Evolutionary conservation across 2,888 invertebrate species (phyloP), one percentile per base, ranked within the genome.

Genomic region (Branchipolynoe longqiensis): DNA sequence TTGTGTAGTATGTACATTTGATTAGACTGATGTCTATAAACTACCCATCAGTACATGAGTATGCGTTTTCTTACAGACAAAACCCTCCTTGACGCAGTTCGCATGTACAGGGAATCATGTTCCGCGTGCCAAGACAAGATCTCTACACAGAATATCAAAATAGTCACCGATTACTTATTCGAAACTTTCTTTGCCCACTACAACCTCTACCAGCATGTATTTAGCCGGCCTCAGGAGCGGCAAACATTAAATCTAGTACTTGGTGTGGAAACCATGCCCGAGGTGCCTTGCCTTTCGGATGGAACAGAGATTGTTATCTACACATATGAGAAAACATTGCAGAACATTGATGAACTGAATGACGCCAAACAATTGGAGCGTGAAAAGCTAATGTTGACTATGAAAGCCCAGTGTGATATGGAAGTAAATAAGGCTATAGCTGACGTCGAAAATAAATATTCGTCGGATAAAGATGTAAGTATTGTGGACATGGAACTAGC

Each of bases 161-260:
- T 90, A 14, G 91, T 89, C 87, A 90, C 91, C 59, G 90, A 92
- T 56, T 91, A 90, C 83, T 85, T 92, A 58, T 92, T 91, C 86
- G 88, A 89, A 31, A 91, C 92, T 73, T 90, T 91, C 54, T 87
- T 92, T 84, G 85, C 88, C 31, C 92, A 92, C 85, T 92, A 90
- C 86, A 91, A 91, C 89, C 89, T 92, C 2, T 92, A 90, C 85
- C 90, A 91, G 85, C 90, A 89, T 87, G 91, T 91, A n/a, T 92
- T 92, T 82, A 89, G 89, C 40, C 84, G 85, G 41, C 87, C 88
- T 18, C 85, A 90, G 85, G 86, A 88, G 22, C 87, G 87, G 82
- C 82, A 87, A 58, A 88, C 83, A 58, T 88, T 89, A 18, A 81
- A 90, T 62, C 84, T 89, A 8, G 62, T 74, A n/a, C 41, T 89